These are phyloP conservation scores for Rhaphigaster nebulosa DNA, from an alignment of 2,888 invertebrate species.

Conservation along the genomic window DNA sequence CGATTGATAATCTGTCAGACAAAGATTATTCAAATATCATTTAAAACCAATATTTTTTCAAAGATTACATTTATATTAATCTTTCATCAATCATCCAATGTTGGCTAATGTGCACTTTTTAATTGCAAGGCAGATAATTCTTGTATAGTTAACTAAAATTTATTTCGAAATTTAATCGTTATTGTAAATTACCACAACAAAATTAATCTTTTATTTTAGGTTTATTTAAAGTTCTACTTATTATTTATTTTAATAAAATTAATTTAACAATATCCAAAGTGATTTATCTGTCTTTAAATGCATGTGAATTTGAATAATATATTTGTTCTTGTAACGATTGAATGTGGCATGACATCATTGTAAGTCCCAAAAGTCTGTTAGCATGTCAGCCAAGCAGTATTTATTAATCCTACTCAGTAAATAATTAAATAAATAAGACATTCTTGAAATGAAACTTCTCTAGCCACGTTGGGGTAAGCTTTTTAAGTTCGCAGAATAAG, in stretches of 20 bases:
- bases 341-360: slow-evolving; percentile 57
- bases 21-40: neutral
- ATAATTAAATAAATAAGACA: neutral
- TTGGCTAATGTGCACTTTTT: slow-evolving; percentile 45
- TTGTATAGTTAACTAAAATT: neutral
- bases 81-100: slow-evolving; percentile 23
- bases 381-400: slow-evolving; percentile 36
- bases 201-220: neutral
- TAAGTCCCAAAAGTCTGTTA: slow-evolving; percentile 49
- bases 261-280: neutral
- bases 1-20: neutral
- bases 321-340: slow-evolving; percentile 34
- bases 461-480: neutral
- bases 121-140: slow-evolving; percentile 15
- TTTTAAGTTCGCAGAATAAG: no score
- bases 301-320: slow-evolving; percentile 45
- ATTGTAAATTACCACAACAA: neutral
- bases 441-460: neutral
- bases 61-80: slow-evolving; percentile 15
- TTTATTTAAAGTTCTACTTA: neutral
- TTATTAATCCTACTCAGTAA: neutral
- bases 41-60: slow-evolving; percentile 34
- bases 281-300: slow-evolving; percentile 47
- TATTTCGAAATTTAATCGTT: neutral
- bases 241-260: neutral